A percentile compares a stretch with the other conserved stretches of the same genome.
phyloP scores from a whole-genome alignment of 2,888 invertebrate species.

The Apamea anceps region DNA sequence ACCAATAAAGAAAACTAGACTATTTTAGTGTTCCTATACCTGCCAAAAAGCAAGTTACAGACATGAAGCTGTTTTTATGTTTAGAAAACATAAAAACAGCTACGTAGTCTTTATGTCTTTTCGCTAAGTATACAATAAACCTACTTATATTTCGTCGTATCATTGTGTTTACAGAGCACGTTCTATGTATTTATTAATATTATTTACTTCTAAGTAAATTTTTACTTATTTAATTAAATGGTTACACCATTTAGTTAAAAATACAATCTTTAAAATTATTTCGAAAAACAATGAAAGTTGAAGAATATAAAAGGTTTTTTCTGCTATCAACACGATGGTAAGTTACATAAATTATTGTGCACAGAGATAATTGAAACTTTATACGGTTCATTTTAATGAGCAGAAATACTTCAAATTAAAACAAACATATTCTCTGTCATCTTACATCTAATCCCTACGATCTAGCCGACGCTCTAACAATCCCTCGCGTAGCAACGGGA shows the following conservation, averaged over 20 bases:
- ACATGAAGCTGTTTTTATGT: background rate
- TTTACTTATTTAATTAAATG: background rate
- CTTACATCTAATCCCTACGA: conserved; percentile 28
- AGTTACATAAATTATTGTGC: background rate
- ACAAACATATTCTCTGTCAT: conserved; percentile 27
- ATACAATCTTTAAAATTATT: background rate
- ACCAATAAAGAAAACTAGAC: conserved; percentile 29
- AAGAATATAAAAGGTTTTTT: background rate
- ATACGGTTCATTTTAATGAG: conserved; percentile 28
- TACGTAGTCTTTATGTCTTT: conserved; percentile 11
- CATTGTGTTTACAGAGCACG: background rate
- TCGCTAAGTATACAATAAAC: background rate
- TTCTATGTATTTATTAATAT: background rate
- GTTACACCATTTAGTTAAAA: background rate
- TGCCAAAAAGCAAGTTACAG: conserved; percentile 16
- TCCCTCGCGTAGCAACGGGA: conserved; percentile 21
- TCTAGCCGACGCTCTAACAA: conserved; percentile 20
- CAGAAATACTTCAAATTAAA: conserved; percentile 14
- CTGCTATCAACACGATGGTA: background rate
- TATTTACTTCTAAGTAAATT: background rate
- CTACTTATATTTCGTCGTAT: background rate
- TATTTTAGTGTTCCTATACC: background rate
- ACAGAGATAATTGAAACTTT: conserved; percentile 28
- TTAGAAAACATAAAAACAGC: background rate
- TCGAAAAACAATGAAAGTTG: background rate